Evolutionary conservation across 1,140 invertebrate species (phyloP), one percentile per base, ranked within the genome.

Genomic region (Achroia grisella): DNA sequence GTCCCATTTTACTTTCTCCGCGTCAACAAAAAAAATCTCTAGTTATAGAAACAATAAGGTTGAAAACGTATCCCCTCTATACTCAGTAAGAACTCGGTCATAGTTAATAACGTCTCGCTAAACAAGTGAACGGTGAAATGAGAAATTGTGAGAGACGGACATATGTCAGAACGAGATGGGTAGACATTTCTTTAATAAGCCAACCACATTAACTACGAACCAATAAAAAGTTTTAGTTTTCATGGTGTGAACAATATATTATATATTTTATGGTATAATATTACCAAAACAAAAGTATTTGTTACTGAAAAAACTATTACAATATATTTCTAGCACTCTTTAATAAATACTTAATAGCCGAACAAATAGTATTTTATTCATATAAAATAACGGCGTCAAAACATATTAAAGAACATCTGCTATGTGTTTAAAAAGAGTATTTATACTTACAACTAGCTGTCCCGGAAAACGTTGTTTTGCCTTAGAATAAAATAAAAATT

Each of bases 81-180:
- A 37, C 40, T 11, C 12, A 37, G 39, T 37, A 48, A 39, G 60
- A 63, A 78, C 75, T 61, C 42, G 39, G 63, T 70, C 61, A 61
- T 32, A 60, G 17, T 70, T 48, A 69, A 33, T 31, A 27, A 10
- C 17, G 41, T 79, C 56, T 74, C 52, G 81, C 73, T 85, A 82
- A 84, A 79, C 81, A 74, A 80, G 81, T 82, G 78, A 84, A 81
- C 78, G 81, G 81, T 79, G 78, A 84, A 83, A 83, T 79, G 72
- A 77, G 76, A 83, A 82, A 85, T 82, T 75, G 73, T 71, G 63
- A 71, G 74, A 75, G 62, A 74, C 48, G 53, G 59, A 52, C 44
- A 37, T 64, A 71, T 52, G 52, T 56, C 23, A 43, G 72, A 78
- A 45, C 27, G 72, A 59, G 76, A 82, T 10, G 47, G 64, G 30